Percentiles rank a stretch among this genome's conserved stretches.
Conservation (phyloP, 2,113 vertebrate species). For the Sorex araneus region DNA sequence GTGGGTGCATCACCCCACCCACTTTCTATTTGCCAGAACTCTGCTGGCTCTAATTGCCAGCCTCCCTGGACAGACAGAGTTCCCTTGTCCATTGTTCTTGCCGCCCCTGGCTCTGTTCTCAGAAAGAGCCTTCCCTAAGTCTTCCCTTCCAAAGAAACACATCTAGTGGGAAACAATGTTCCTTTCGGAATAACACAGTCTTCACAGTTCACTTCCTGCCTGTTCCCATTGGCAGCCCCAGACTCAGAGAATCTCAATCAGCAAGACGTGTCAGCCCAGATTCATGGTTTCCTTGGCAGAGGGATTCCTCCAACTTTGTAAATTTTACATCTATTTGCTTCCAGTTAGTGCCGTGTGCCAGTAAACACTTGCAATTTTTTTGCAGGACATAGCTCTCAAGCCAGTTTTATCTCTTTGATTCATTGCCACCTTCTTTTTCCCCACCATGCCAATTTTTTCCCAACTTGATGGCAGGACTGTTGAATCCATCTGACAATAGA, state of each 20-base stretch:
- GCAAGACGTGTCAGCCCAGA: background rate
- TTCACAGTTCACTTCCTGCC: background rate
- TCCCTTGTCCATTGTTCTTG: background rate
- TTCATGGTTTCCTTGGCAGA: background rate
- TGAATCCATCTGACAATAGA: background rate
- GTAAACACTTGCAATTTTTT: background rate
- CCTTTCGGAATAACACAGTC: background rate
- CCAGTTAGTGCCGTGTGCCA: background rate
- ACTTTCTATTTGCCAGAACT: background rate
- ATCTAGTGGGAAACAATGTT: background rate
- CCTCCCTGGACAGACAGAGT: background rate
- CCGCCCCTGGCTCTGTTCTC: background rate
- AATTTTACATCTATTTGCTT: background rate
- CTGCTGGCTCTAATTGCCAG: background rate
- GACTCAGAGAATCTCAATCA: background rate
- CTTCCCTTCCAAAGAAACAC: background rate
- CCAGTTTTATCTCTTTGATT: background rate
- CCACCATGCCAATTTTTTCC: background rate
- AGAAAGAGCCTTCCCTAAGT: background rate
- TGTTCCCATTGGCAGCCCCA: background rate
- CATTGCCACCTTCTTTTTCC: background rate
- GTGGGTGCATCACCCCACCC: background rate
- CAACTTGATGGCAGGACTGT: background rate
- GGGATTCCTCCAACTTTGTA: background rate
- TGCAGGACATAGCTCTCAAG: background rate